A percentile compares a stretch with the other conserved stretches of the same genome.
These are phyloP conservation scores for Ceratina japonica DNA, from an alignment of 1,140 invertebrate genomes.

Conservation along the genomic window DNA sequence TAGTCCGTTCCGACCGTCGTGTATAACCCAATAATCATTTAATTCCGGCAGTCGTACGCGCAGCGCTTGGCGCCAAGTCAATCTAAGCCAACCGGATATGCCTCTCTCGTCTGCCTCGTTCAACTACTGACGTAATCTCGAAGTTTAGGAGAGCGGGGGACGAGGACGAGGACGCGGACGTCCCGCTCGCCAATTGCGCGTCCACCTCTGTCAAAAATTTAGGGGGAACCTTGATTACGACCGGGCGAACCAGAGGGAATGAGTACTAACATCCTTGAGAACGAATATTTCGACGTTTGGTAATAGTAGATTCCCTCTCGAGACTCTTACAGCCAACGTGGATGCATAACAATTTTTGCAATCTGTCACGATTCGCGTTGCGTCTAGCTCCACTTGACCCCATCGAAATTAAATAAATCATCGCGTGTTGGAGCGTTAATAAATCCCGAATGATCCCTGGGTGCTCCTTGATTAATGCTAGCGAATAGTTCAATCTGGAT, in stretches of 20 bases:
- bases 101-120: slow-evolving; percentile 72
- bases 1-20: slow-evolving; percentile 46
- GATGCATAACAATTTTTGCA: too few relatives aligned
- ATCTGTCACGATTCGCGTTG: too few relatives aligned
- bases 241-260: neutral
- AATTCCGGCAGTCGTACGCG: slow-evolving; percentile 77
- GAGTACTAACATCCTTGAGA: too few relatives aligned
- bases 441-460: slow-evolving; percentile 34
- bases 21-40: slow-evolving; percentile 78
- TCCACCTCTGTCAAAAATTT: neutral
- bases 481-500: slow-evolving; percentile 60
- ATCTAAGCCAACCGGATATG: slow-evolving; percentile 79
- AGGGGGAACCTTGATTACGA: neutral
- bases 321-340: too few relatives aligned
- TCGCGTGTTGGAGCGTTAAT: slow-evolving; percentile 19
- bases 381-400: neutral
- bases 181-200: slow-evolving; percentile 45
- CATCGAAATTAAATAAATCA: neutral
- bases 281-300: too few relatives aligned
- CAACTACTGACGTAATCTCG: slow-evolving; percentile 71
- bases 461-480: slow-evolving; percentile 13
- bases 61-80: slow-evolving; percentile 78
- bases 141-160: slow-evolving; percentile 51
- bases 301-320: too few relatives aligned
- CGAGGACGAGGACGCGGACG: slow-evolving; percentile 16